phyloP scores from a whole-genome alignment of 1,140 invertebrate species.

The Zophobas morio region DNA sequence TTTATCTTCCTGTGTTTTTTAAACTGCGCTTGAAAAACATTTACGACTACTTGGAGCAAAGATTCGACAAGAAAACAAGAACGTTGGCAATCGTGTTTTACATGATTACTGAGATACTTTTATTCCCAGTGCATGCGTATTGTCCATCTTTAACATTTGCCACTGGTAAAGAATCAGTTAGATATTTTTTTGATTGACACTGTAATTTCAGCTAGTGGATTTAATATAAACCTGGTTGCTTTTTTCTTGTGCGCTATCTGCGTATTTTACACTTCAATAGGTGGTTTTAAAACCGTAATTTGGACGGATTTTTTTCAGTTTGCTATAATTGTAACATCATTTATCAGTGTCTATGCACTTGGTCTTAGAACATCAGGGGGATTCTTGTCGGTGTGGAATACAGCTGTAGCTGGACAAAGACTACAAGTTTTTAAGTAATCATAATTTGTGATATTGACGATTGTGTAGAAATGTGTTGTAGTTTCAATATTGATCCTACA shows the following conservation, averaged over 20 bases:
- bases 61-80: constrained; percentile 66
- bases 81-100: constrained; percentile 74
- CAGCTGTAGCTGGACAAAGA: constrained; percentile 69
- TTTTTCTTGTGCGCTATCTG: constrained; percentile 80
- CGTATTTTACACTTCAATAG: constrained; percentile 84
- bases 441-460: too few relatives aligned
- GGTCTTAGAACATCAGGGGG: constrained; percentile 78
- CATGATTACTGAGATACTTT: constrained; percentile 68
- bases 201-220: constrained; percentile 76
- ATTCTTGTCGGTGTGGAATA: constrained; percentile 69
- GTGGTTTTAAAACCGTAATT: constrained; percentile 82
- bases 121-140: constrained; percentile 74
- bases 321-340: constrained; percentile 76
- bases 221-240: constrained; percentile 76
- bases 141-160: constrained; percentile 75
- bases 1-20: constrained; percentile 78
- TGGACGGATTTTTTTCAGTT: constrained; percentile 82
- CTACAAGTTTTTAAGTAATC: constrained; percentile 63
- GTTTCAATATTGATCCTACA: constrained; percentile 71
- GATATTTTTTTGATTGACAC: neutral
- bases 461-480: too few relatives aligned
- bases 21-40: constrained; percentile 80
- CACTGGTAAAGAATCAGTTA: constrained; percentile 64
- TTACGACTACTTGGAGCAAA: constrained; percentile 71
- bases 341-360: constrained; percentile 75